Percentiles rank a stretch among this genome's conserved stretches.
Evolutionary conservation across 2,888 invertebrate genomes (phyloP).

Genomic region (Cheilosia impressa): DNA sequence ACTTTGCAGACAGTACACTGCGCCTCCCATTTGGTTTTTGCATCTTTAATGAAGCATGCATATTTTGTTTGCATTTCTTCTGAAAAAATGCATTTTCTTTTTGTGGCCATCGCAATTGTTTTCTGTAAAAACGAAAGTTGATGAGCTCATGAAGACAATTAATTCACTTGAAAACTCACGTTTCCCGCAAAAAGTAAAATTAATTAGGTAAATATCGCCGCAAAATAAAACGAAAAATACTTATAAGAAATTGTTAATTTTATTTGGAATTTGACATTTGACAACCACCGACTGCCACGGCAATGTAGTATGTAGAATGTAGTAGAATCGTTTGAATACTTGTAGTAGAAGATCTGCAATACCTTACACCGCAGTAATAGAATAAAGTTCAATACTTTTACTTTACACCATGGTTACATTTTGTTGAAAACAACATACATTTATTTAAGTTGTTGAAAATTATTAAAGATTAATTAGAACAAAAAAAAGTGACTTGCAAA

Average conservation of each 20-base stretch:
- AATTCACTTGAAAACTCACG: conserved; percentile 8
- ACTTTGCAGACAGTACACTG: conserved; percentile 21
- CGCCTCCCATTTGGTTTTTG: background rate
- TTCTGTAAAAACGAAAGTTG: conserved; percentile 8
- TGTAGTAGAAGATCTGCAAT: conserved; percentile 11
- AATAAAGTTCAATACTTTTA: conserved; percentile 11
- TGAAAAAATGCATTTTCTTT: conserved; percentile 3
- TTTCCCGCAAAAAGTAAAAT: conserved; percentile 12
- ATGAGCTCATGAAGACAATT: conserved; percentile 6
- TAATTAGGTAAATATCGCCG: conserved; percentile 7
- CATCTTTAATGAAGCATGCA: background rate
- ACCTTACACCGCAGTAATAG: conserved; percentile 11
- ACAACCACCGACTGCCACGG: no score
- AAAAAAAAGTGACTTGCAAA: conserved; percentile 12
- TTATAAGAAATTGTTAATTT: conserved; percentile 2
- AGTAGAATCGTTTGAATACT: conserved; percentile 18
- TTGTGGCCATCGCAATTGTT: conserved; percentile 4
- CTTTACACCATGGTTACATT: conserved; percentile 13
- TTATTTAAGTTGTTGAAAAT: conserved; percentile 7
- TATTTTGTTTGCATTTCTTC: conserved; percentile 12
- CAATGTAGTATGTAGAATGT: background rate
- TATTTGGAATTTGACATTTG: background rate
- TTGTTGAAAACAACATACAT: conserved; percentile 15
- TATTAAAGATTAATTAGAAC: background rate
- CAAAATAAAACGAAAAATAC: conserved; percentile 16